Evolutionary conservation across 2,113 vertebrate genomes (phyloP).

Genomic region (Tichodroma muraria): DNA sequence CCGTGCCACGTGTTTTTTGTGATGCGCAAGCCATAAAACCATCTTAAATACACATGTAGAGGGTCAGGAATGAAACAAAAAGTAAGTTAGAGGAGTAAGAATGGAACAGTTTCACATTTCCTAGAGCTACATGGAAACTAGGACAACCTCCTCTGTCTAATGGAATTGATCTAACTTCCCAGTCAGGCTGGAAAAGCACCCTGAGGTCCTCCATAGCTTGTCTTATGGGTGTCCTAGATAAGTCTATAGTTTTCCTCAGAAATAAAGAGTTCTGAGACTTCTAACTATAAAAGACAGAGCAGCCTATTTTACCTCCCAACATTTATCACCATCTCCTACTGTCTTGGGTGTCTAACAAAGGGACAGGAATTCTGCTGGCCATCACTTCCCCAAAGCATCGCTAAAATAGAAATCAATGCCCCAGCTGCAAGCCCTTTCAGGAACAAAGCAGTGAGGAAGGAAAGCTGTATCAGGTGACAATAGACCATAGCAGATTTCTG

Average conservation of each 20-base stretch:
- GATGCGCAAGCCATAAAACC: not conserved
- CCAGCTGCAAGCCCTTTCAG: constrained; percentile 35
- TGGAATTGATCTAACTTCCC: not conserved
- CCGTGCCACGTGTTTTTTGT: not conserved
- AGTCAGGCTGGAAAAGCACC: not conserved
- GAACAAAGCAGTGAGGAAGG: not conserved
- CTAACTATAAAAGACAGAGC: not conserved
- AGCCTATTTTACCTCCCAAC: not conserved
- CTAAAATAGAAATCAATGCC: constrained; percentile 45
- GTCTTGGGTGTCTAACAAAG: constrained; percentile 28
- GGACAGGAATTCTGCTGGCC: not conserved
- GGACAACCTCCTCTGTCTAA: not conserved
- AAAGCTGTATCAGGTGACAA: constrained; percentile 10
- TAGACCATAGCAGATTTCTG: not conserved
- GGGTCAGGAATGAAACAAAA: not conserved
- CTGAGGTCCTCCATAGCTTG: not conserved
- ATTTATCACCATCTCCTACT: not conserved
- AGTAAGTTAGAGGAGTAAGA: constrained; percentile 7
- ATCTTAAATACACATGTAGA: not conserved
- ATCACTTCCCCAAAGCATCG: not conserved
- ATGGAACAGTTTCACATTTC: not conserved
- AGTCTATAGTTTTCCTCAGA: not conserved
- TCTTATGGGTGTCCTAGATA: constrained; percentile 7
- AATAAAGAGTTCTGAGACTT: not conserved
- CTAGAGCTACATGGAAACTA: not conserved